Percentiles rank a stretch among this genome's conserved stretches.
These are phyloP conservation scores for human (Homo sapiens) DNA, from an alignment of 2,113 vertebrate species.

Conservation along the genomic window GRCh38 chr11:114503001-114503500, in stretches of 20 bases:
- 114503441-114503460: background rate
- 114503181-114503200: background rate
- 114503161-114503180: background rate
- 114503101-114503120: background rate
- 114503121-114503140: background rate
- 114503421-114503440: background rate
- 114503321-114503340: background rate
- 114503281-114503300: background rate
- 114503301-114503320: background rate
- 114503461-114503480: background rate
- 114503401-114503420: background rate
- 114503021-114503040: background rate
- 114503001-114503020: background rate
- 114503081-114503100: background rate
- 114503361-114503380: background rate
- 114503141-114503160: background rate
- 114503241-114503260: background rate
- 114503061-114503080: background rate
- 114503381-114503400: background rate
- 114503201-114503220: background rate
- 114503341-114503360: background rate
- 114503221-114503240: background rate
- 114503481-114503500: background rate
- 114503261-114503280: background rate
- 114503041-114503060: background rate